Conservation (phyloP, 2,888 invertebrate species). For the Caenorhabditis sp. region DNA sequence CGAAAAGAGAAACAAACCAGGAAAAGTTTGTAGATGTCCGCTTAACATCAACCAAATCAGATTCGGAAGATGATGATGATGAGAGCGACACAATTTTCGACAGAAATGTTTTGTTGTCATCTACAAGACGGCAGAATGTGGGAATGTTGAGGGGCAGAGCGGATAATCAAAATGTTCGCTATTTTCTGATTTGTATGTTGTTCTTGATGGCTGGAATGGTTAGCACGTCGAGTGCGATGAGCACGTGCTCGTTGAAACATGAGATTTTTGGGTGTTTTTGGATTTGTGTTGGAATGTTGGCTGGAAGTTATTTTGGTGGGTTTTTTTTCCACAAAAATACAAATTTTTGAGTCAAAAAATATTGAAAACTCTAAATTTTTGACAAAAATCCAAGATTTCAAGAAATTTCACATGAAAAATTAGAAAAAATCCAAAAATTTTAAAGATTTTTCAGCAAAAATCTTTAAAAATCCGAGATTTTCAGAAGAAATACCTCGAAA, state of each 20-base stretch:
- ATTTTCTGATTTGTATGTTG: conserved; percentile 15
- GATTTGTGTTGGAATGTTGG: conserved; percentile 37
- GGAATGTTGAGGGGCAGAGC: conserved; percentile 23
- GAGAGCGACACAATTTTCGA: conserved; percentile 29
- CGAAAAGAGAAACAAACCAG: conserved; percentile 25
- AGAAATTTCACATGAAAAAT: too few species aligned
- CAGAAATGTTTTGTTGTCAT: conserved; percentile 29
- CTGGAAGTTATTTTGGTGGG: conserved; percentile 24
- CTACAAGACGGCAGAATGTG: conserved; percentile 21
- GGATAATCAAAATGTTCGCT: conserved; percentile 28
- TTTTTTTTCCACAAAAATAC: neutral
- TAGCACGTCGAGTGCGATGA: conserved; percentile 8
- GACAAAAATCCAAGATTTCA: too few species aligned
- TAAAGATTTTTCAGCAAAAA: too few species aligned
- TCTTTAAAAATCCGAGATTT: too few species aligned
- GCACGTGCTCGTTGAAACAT: conserved; percentile 16
- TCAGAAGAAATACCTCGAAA: too few species aligned
- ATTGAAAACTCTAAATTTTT: too few species aligned
- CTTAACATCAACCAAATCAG: conserved; percentile 25
- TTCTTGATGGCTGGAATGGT: conserved; percentile 28
- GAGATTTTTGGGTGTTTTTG: conserved; percentile 32
- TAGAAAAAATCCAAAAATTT: too few species aligned
- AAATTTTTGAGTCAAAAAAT: too few species aligned
- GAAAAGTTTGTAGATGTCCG: conserved; percentile 49
- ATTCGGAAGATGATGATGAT: conserved; percentile 38